Evolutionary conservation across 2,113 vertebrate species (phyloP).

Genomic region (Promerops cafer): DNA sequence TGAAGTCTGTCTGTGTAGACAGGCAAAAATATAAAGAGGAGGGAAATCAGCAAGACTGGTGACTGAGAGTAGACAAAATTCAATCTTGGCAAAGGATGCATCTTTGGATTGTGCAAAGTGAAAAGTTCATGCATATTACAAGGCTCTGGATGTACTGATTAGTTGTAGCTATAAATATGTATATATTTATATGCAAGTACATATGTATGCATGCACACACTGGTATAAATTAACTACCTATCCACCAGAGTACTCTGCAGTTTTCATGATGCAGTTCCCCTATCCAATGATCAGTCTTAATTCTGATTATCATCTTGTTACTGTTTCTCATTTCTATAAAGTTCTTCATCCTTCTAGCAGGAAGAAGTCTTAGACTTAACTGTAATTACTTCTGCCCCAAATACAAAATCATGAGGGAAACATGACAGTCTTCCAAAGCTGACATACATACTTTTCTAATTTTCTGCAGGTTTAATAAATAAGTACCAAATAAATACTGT

Average conservation of each 20-base stretch:
- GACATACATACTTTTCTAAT: background rate
- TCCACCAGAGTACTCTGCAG: background rate
- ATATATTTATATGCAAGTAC: background rate
- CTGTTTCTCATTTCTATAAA: background rate
- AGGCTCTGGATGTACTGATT: background rate
- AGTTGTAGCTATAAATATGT: background rate
- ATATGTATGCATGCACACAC: background rate
- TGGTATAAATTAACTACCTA: background rate
- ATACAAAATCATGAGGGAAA: background rate
- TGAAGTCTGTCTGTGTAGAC: background rate
- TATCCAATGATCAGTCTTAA: background rate
- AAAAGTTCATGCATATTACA: background rate
- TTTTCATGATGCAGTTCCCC: background rate
- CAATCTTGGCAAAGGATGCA: background rate
- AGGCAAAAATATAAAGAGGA: background rate
- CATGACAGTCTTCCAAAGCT: background rate
- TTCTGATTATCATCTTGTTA: background rate
- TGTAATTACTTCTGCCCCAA: background rate
- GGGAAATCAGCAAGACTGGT: background rate
- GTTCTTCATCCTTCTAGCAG: background rate
- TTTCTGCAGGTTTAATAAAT: background rate
- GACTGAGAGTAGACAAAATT: background rate
- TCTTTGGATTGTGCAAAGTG: background rate
- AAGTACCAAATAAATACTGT: background rate
- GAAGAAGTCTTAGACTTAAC: background rate